Conservation (phyloP, 2,113 vertebrate genomes). For the Sisor rabdophorus region DNA sequence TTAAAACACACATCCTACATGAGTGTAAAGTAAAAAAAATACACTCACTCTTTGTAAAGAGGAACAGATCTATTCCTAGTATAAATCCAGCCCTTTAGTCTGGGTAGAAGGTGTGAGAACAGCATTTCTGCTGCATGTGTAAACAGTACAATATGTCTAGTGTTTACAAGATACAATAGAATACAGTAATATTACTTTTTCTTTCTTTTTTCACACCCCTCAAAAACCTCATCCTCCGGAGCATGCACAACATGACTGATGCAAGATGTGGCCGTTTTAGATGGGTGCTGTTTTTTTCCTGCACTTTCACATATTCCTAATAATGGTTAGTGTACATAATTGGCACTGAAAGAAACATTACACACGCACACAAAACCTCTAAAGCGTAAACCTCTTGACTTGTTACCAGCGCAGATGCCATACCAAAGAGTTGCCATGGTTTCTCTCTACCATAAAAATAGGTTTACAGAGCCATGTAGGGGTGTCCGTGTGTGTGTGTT, state of each 20-base stretch:
- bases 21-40: background rate
- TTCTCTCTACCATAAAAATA: background rate
- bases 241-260: slow-evolving; percentile 2
- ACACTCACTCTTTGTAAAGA: too few relatives aligned
- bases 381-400: slow-evolving; percentile 25
- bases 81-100: background rate
- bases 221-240: background rate
- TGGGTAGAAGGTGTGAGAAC: background rate
- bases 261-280: slow-evolving; percentile 25
- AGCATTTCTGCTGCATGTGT: background rate
- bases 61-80: background rate
- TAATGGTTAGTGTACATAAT: background rate
- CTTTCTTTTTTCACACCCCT: too few relatives aligned
- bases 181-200: background rate
- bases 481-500: background rate
- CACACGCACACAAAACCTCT: background rate
- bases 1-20: background rate
- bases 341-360: background rate
- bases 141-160: background rate
- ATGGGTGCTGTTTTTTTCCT: slow-evolving; percentile 26
- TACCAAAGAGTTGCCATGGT: slow-evolving; percentile 67
- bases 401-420: slow-evolving; percentile 41
- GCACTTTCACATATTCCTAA: background rate
- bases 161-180: background rate
- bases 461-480: background rate